Evolutionary conservation across 2,888 invertebrate species (phyloP).

Genomic region (Diadromus collaris): DNA sequence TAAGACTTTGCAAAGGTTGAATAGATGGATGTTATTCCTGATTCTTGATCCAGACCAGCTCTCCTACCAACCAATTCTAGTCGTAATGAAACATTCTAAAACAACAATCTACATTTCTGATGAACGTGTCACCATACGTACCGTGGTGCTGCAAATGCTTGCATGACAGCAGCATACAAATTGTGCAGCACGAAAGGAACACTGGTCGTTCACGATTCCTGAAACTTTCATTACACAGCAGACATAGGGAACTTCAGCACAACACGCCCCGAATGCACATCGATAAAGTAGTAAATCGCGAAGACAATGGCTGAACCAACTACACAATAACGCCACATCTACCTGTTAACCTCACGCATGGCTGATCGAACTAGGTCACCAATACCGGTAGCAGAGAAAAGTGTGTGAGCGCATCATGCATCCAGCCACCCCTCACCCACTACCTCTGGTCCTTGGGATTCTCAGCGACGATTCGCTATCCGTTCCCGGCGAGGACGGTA

Average conservation of each 20-base stretch:
- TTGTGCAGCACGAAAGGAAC: too few species aligned
- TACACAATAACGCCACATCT: conserved; percentile 35
- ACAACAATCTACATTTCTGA: too few species aligned
- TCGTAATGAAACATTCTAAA: too few species aligned
- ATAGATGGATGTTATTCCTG: too few species aligned
- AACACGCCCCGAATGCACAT: background rate
- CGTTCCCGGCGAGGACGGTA: background rate
- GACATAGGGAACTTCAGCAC: background rate
- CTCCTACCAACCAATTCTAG: too few species aligned
- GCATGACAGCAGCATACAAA: too few species aligned
- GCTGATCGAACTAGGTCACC: conserved; percentile 69
- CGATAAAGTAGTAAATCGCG: background rate
- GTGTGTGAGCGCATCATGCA: conserved; percentile 8
- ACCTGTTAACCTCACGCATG: conserved; percentile 68
- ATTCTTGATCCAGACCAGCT: too few species aligned
- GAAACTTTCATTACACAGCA: background rate
- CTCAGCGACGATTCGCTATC: conserved; percentile 2
- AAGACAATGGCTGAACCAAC: background rate
- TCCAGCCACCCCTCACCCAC: conserved; percentile 30
- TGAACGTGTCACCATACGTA: too few species aligned
- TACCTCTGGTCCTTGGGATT: conserved; percentile 33
- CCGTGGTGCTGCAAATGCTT: too few species aligned
- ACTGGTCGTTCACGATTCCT: too few species aligned
- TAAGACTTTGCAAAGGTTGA: too few species aligned
- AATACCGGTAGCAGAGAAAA: conserved; percentile 56